Base-by-base conservation (phyloP, 2,888 invertebrate genomes). In the Drosophila setosimentum region DNA sequence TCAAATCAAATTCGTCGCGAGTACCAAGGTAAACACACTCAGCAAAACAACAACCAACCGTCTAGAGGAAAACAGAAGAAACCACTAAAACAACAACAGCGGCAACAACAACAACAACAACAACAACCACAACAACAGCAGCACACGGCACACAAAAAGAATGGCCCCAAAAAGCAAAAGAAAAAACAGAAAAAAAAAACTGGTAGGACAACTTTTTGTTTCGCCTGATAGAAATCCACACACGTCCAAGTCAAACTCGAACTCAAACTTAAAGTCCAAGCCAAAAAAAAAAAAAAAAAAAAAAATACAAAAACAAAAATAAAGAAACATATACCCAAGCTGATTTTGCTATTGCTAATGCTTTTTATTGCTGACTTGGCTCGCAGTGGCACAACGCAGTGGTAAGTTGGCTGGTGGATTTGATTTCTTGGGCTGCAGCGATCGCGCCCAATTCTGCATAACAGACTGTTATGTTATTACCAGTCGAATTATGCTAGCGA, bases 171-270 rank as follows among this genome's bases (percentile, higher is more conserved):
- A 76, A 80, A 80, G 78, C 76, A 73, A 77, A 67, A 78, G 69
- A 69, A 71, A 71, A 72, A 74, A 74, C 86, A 64, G 65, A 45
- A 53, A 21, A 27, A 37, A 68, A 76, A 89, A 88, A 91, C 91
- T 91, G 88, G 91, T 91, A 85, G 80, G 83, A 88, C 91, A 83
- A 89, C 91, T 91, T 91, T 83, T 88, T 83, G 86, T 83, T 80
- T 86, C 84, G 82, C 82, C 78, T 85, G 87, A 82, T 82, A 82
- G 80, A 80, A 76, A 81, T 75, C 75, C 72, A 84, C 71, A 75
- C 82, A 74, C 69, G 73, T 73, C 55, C 61, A 73, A 76, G 55
- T 73, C 69, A 71, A 82, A 82, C 70, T 80, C 78, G 67, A 68
- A 68, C 68, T 73, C 67, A 64, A 76, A 59, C 61, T 68, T 68